Conservation (phyloP, 2,797 vertebrate species). For the Mus minutoides region DNA sequence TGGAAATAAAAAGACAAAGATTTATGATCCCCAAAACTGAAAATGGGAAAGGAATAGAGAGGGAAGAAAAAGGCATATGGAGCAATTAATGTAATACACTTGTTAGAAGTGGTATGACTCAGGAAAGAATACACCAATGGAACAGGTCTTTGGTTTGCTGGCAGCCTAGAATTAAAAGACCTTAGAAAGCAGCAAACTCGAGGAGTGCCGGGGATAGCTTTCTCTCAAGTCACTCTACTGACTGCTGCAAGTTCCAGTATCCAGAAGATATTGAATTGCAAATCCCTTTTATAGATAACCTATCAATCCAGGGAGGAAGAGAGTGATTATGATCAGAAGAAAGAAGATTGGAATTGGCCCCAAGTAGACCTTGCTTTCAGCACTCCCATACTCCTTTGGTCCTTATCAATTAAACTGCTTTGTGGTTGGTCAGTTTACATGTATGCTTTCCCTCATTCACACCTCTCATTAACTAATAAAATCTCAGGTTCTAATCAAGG, state of each 20-base stretch:
- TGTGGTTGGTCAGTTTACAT: background rate
- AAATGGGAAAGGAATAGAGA: background rate
- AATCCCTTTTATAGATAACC: background rate
- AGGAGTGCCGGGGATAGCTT: background rate
- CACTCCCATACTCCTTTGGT: background rate
- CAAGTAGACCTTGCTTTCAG: background rate
- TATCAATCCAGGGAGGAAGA: background rate
- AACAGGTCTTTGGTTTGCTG: background rate
- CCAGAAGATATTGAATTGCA: background rate
- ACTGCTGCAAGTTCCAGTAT: background rate
- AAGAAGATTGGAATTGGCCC: background rate
- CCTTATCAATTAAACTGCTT: background rate
- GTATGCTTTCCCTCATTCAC: constrained; percentile 25
- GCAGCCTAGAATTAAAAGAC: background rate
- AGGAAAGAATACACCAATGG: background rate
- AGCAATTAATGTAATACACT: constrained; percentile 12
- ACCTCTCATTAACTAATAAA: background rate
- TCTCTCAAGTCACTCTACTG: background rate
- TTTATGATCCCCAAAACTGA: background rate
- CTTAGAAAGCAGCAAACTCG: background rate
- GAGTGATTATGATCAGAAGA: background rate
- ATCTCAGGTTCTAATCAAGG: background rate
- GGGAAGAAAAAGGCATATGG: background rate
- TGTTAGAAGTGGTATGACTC: background rate
- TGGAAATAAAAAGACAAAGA: constrained; percentile 49